A percentile compares a stretch with the other conserved stretches of the same genome.
Conservation (phyloP, 37 sponge, comb jelly and placozoan species). For the Chondrilla cf. caribensis region DNA sequence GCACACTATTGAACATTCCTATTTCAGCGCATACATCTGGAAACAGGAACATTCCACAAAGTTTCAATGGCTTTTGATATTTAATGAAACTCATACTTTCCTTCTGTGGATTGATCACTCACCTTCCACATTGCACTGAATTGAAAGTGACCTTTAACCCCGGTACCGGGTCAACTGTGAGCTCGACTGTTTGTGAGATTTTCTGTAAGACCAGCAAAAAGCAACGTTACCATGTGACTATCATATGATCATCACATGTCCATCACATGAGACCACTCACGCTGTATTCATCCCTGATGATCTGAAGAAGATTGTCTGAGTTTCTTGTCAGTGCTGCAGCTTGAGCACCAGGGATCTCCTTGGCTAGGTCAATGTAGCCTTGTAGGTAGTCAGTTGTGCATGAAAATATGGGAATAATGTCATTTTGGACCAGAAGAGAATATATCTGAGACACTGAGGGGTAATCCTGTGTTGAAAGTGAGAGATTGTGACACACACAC, state of each 20-base stretch:
- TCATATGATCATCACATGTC: slow-evolving; percentile 2
- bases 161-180: neutral
- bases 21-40: too few relatives aligned
- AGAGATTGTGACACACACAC: neutral
- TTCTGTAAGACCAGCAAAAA: neutral
- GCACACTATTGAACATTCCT: too few relatives aligned
- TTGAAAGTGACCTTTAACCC: neutral
- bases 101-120: too few relatives aligned
- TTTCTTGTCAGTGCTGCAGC: slow-evolving; percentile 24
- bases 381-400: neutral
- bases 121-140: neutral
- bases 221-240: neutral
- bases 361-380: slow-evolving; percentile 4
- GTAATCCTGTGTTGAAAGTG: slow-evolving; percentile 68
- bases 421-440: slow-evolving; percentile 8
- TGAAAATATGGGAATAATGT: slow-evolving; percentile 38
- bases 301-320: slow-evolving; percentile 24
- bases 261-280: too few relatives aligned
- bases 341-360: slow-evolving; percentile 17
- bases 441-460: slow-evolving; percentile 64
- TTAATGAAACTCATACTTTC: too few relatives aligned
- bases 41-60: too few relatives aligned
- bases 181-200: slow-evolving; percentile 7
- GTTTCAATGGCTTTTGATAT: too few relatives aligned
- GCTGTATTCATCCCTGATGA: slow-evolving; percentile 37